phyloP scores from a whole-genome alignment of 2,797 vertebrate species.

The Hemitrygon akajei region DNA sequence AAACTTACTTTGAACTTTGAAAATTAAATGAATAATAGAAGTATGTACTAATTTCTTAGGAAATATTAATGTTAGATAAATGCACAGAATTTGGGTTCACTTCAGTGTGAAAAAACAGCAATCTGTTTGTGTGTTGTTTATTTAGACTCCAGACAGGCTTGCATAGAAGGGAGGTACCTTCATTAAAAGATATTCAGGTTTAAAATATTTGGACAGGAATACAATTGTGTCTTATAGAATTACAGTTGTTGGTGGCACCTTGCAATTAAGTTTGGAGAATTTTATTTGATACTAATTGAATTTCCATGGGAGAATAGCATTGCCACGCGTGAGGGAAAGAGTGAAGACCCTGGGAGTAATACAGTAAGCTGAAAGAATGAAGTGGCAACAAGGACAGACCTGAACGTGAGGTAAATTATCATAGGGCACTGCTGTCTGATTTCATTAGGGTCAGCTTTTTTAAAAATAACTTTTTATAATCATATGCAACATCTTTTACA shows the following conservation, averaged over 20 bases:
- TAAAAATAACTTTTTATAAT: background rate
- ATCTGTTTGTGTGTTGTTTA: background rate
- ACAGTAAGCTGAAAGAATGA: background rate
- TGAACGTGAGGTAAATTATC: conserved; percentile 1
- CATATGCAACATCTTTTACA: conserved; percentile 31
- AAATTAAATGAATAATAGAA: background rate
- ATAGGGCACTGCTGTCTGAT: conserved; percentile 4
- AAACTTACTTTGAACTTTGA: too few species aligned
- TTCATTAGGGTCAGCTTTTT: conserved; percentile 7
- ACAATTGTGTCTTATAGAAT: background rate
- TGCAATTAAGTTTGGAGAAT: background rate
- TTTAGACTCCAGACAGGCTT: background rate
- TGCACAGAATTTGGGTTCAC: background rate
- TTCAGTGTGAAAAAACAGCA: background rate
- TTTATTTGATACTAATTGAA: background rate
- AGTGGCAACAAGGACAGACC: background rate
- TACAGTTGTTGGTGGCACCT: background rate
- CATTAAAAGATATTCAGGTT: background rate
- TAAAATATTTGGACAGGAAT: conserved; percentile 30
- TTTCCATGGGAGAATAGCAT: background rate
- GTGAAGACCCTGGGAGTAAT: background rate
- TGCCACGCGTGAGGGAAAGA: background rate
- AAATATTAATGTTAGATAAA: background rate
- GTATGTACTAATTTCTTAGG: background rate
- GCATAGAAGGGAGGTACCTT: background rate